phyloP scores from a whole-genome alignment of 2,797 vertebrate species.

The Syngnathus rostellatus region DNA sequence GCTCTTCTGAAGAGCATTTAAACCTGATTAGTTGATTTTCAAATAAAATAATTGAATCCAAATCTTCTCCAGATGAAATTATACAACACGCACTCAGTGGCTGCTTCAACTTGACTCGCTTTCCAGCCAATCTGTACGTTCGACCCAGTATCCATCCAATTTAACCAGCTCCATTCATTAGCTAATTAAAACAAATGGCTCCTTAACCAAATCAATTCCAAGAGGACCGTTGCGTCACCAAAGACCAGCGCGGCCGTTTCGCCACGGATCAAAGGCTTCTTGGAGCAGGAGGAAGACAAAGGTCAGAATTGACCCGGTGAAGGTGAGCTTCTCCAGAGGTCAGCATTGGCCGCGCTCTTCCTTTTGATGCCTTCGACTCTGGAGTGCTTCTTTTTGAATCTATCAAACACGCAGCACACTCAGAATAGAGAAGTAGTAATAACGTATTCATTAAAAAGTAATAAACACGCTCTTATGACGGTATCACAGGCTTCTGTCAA shows the following conservation, averaged over 20 bases:
- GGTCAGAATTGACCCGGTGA: constrained; percentile 7
- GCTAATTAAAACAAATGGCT: constrained; percentile 58
- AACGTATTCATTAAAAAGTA: constrained; percentile 22
- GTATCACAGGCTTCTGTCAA: constrained; percentile 25
- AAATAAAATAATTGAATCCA: neutral
- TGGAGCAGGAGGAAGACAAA: constrained; percentile 19
- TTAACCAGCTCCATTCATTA: constrained; percentile 51
- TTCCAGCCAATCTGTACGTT: constrained; percentile 14
- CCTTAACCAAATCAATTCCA: constrained; percentile 55
- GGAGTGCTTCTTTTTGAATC: constrained; percentile 2
- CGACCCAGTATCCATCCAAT: constrained; percentile 21
- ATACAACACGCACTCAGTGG: neutral
- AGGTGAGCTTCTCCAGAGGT: constrained; percentile 7
- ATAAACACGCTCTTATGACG: constrained; percentile 9
- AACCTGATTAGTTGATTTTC: neutral
- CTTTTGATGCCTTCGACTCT: constrained; percentile 6
- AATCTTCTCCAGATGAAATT: too few relatives aligned
- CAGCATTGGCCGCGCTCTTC: neutral
- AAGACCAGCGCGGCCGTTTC: constrained; percentile 17
- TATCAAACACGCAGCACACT: neutral
- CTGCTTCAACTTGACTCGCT: neutral
- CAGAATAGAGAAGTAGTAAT: neutral
- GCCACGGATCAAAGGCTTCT: constrained; percentile 16
- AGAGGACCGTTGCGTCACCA: constrained; percentile 24
- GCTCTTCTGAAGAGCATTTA: neutral